A percentile compares a stretch with the other conserved stretches of the same genome.
Conservation (phyloP, 2,797 vertebrate species). For the Labroides dimidiatus region DNA sequence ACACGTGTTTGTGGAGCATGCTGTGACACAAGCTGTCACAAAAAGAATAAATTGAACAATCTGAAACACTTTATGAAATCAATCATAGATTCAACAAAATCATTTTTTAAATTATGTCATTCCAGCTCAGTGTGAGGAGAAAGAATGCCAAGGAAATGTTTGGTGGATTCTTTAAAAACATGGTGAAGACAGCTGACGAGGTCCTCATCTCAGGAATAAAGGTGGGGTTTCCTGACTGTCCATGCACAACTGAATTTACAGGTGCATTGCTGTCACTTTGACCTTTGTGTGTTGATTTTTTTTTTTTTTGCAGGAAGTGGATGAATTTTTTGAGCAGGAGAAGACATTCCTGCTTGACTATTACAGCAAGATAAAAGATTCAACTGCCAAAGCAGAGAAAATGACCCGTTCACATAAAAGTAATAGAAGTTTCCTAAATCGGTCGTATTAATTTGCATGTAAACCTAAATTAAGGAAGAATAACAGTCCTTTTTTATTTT, state of each 20-base stretch:
- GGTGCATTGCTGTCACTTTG: background rate
- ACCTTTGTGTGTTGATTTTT: conserved; percentile 14
- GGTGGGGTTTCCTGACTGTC: conserved; percentile 76
- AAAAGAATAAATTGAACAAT: too few relatives aligned
- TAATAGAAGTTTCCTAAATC: conserved; percentile 57
- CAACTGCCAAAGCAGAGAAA: conserved; percentile 95
- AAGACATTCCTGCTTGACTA: conserved; percentile 97
- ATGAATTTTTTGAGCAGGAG: conserved; percentile 99
- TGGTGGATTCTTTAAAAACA: conserved; percentile 96
- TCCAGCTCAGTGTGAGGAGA: conserved; percentile 92
- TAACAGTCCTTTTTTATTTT: too few relatives aligned
- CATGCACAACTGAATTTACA: background rate
- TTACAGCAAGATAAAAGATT: conserved; percentile 95
- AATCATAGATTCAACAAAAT: background rate
- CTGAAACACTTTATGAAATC: background rate
- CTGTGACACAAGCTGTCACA: too few relatives aligned
- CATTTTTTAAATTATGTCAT: conserved; percentile 15
- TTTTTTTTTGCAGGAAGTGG: conserved; percentile 89
- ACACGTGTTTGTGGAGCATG: too few relatives aligned
- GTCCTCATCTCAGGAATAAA: conserved; percentile 96
- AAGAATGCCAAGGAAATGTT: conserved; percentile 99
- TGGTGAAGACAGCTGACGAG: conserved; percentile 97
- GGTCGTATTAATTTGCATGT: too few relatives aligned
- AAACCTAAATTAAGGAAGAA: too few relatives aligned
- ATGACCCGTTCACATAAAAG: conserved; percentile 98